Percentiles rank a stretch among this genome's conserved stretches.
Conservation (phyloP, 2,888 invertebrate species). For the Rapana venosa region DNA sequence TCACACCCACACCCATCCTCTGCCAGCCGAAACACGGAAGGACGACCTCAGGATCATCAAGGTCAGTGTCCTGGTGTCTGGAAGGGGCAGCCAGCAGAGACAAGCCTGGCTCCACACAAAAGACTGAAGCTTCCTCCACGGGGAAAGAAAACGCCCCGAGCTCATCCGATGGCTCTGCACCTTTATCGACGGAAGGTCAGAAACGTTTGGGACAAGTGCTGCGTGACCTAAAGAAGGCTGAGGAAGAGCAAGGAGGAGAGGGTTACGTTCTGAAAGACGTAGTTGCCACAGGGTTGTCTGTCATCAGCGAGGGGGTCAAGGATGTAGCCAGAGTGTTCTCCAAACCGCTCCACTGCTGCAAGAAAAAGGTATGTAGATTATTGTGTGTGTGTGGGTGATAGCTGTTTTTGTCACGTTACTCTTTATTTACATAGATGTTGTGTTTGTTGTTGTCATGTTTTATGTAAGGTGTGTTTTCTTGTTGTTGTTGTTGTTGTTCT, state of each 20-base stretch:
- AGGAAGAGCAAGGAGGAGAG: slow-evolving; percentile 32
- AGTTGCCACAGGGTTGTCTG: slow-evolving; percentile 44
- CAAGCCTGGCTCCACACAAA: neutral
- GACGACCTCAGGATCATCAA: neutral
- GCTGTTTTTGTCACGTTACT: neutral
- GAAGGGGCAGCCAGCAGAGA: neutral
- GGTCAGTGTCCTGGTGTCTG: slow-evolving; percentile 40
- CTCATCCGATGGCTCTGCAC: neutral
- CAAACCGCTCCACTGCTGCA: slow-evolving; percentile 50
- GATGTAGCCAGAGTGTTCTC: slow-evolving; percentile 45
- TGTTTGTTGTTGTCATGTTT: neutral
- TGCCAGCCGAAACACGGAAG: slow-evolving; percentile 13
- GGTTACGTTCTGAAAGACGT: slow-evolving; percentile 45
- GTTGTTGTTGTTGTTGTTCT: neutral
- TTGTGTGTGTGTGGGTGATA: neutral
- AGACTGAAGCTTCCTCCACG: neutral
- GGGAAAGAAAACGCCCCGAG: neutral
- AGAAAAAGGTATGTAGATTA: slow-evolving; percentile 11
- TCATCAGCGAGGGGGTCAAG: slow-evolving; percentile 48
- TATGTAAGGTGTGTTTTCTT: neutral
- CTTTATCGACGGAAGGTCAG: slow-evolving; percentile 21
- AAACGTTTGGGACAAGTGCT: slow-evolving; percentile 30
- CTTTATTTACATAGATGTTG: neutral
- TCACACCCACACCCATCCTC: slow-evolving; percentile 20
- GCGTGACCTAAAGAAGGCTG: neutral